phyloP scores from a whole-genome alignment of 2,888 invertebrate genomes.

The Trichacis sp. region DNA sequence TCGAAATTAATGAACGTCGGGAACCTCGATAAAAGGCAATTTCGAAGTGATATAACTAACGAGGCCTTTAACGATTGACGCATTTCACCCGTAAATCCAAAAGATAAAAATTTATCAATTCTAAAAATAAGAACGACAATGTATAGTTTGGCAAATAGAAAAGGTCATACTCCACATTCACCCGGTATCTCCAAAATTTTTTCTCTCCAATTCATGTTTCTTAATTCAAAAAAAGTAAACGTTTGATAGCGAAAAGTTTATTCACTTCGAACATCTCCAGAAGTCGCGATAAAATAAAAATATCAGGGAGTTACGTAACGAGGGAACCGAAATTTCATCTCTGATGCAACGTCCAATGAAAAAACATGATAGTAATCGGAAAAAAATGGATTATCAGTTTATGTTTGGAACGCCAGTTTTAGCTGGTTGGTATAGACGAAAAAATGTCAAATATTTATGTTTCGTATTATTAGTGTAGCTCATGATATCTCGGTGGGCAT shows the following conservation, averaged over 20 bases:
- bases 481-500: conserved; percentile 67
- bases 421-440: conserved; percentile 48
- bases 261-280: neutral
- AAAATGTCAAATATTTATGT: conserved; percentile 67
- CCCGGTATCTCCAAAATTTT: neutral
- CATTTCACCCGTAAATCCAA: too few species aligned
- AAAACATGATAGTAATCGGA: neutral
- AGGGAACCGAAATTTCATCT: neutral
- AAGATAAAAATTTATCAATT: too few species aligned
- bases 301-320: neutral
- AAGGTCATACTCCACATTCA: too few species aligned
- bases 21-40: too few species aligned
- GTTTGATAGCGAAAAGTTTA: neutral
- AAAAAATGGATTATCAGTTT: conserved; percentile 28
- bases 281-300: neutral
- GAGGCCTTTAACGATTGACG: too few species aligned
- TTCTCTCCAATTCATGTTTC: too few species aligned
- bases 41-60: too few species aligned
- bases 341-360: neutral
- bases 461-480: conserved; percentile 66
- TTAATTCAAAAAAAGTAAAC: neutral
- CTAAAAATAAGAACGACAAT: too few species aligned
- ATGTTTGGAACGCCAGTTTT: neutral
- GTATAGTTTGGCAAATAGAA: too few species aligned
- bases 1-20: too few species aligned